These are phyloP conservation scores for Hippocampus zosterae DNA, from an alignment of 2,113 vertebrate genomes.

Conservation along the genomic window DNA sequence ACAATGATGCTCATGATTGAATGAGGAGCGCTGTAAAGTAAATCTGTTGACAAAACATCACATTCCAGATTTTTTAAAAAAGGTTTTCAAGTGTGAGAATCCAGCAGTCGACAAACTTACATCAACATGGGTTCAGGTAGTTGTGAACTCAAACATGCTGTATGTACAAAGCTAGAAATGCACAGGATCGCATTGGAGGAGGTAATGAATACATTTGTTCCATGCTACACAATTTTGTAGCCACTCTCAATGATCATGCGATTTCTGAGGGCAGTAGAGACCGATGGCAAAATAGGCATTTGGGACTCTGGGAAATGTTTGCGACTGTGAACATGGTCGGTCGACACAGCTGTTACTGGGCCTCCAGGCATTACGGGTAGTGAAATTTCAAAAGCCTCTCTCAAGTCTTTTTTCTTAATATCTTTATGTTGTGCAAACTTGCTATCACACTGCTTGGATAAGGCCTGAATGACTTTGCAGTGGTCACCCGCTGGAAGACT, in stretches of 20 bases:
- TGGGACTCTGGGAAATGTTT: constrained; percentile 6
- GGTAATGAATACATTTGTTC: neutral
- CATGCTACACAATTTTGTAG: constrained; percentile 44
- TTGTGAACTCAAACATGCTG: neutral
- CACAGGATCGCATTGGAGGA: neutral
- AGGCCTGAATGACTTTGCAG: neutral
- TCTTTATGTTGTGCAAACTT: neutral
- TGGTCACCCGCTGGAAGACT: constrained; percentile 11
- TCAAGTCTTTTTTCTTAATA: neutral
- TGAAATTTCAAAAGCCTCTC: neutral
- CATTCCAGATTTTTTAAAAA: no score
- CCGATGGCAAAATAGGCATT: constrained; percentile 3
- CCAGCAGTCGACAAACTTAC: neutral
- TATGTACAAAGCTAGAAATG: neutral
- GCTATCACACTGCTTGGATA: neutral
- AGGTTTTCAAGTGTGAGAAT: no score
- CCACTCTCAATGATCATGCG: constrained; percentile 15
- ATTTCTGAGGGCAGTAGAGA: neutral
- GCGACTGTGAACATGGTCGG: neutral
- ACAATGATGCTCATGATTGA: no score
- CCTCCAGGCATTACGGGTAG: neutral
- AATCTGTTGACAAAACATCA: no score
- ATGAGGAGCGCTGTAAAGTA: no score
- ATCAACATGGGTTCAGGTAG: neutral
- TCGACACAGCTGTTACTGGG: neutral